phyloP scores from a whole-genome alignment of 2,113 vertebrate species.

The Canis aureus region DNA sequence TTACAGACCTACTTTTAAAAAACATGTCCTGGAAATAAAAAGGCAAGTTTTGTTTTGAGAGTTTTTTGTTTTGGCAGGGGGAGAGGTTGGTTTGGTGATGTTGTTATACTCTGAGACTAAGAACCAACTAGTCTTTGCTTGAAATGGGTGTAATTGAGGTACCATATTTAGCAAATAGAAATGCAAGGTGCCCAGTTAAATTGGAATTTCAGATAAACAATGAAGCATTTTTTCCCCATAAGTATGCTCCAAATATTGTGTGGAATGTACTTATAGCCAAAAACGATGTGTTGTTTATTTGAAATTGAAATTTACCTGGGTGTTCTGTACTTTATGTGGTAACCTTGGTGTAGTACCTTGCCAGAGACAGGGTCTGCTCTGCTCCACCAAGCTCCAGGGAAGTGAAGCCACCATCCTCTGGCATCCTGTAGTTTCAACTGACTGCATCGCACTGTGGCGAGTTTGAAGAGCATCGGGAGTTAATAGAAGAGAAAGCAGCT shows the following conservation, averaged over 20 bases:
- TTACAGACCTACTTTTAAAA: background rate
- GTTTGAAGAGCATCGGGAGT: background rate
- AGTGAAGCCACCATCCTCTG: background rate
- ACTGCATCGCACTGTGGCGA: accelerated
- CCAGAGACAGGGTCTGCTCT: background rate
- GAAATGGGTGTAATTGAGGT: background rate
- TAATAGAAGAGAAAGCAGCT: background rate
- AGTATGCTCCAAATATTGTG: background rate
- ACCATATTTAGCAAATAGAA: background rate
- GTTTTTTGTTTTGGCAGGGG: background rate
- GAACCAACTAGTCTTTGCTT: background rate
- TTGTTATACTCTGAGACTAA: background rate
- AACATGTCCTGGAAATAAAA: background rate
- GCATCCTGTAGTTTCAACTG: background rate
- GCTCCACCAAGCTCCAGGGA: background rate
- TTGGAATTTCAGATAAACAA: background rate
- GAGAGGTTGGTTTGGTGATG: background rate
- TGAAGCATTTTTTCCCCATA: background rate
- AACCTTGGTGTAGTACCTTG: background rate
- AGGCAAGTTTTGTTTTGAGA: background rate
- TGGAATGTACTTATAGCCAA: background rate
- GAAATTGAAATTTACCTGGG: background rate
- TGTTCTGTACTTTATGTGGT: background rate
- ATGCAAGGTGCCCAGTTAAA: background rate
- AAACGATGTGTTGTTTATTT: background rate